Base-by-base conservation (phyloP, 2,797 vertebrate species). In the Furcifer pardalis region DNA sequence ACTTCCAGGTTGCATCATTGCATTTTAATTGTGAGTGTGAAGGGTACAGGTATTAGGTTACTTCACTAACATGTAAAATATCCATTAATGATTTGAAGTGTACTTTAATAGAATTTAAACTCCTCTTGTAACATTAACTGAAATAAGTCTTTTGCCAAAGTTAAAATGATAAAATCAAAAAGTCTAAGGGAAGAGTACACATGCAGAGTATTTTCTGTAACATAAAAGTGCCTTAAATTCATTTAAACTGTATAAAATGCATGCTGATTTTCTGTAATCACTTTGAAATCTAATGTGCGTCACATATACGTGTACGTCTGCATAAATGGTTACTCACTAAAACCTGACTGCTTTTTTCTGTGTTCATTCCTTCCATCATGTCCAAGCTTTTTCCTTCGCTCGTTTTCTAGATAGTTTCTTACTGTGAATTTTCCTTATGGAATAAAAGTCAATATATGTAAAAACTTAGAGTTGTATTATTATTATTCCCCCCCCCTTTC, bases 391-490 rank as follows among this genome's bases (percentile, higher is more conserved):
- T 81, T 86, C 74, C 68, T 90, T 89, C 86, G 83, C 86, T 90
- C 73, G 68, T 86, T 87, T 91, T 91, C 32, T 89, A 90, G 81
- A 90, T 82, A 82, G 74, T 89, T 86, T 84, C 19, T 91, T 92
- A 86, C 83, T 81, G 63, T 84, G 63, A 32, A 0, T 72, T 77
- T 88, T 88, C 60, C 72, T 91, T 93, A 73, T 86, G 73, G 91
- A 94, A 93, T 92, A 93, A 92, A 90, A 82, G 13, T 79, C 13
- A 17, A 85, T 82, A 88, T 83, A 69, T 37, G 77, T 86, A 90
- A 84, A 82, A 62, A 73, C 17, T 68, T 59, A 82, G 87, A 15
- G 8, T 44, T 82, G 89, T 77, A 25, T 79, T 81, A 79, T 85
- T 81, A 56, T 56, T 17, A 77, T 84, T 56, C 37, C 23, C 19